These are phyloP conservation scores for Lutraria rhynchaena DNA, from an alignment of 1,140 invertebrate species.

Conservation along the genomic window DNA sequence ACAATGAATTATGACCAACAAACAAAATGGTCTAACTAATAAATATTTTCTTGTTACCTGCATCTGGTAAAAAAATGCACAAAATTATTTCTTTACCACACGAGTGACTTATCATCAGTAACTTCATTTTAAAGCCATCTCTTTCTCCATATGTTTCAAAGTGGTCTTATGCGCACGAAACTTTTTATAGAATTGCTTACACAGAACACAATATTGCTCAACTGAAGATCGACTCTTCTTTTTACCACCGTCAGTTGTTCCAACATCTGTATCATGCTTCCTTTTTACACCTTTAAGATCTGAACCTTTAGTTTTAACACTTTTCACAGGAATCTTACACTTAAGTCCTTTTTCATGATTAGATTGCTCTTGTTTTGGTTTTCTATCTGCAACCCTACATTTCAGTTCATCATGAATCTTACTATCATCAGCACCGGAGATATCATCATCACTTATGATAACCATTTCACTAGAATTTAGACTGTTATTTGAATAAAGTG, in stretches of 20 bases:
- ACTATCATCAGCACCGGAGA: no score
- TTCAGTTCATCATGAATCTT: neutral
- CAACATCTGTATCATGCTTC: neutral
- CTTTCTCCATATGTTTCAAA: neutral
- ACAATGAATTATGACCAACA: no score
- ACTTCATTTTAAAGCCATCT: no score
- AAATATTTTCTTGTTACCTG: no score
- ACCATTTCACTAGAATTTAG: neutral
- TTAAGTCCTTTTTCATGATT: neutral
- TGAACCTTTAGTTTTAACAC: no score
- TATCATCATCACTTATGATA: constrained; percentile 21
- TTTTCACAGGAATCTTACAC: no score
- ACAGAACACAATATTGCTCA: neutral
- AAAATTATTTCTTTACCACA: no score
- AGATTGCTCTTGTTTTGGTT: neutral
- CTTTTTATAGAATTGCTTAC: constrained; percentile 20
- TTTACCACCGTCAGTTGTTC: neutral
- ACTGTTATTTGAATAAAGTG: neutral
- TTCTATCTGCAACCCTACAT: neutral
- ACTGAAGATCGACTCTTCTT: neutral
- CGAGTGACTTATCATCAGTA: no score
- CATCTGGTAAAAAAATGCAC: no score
- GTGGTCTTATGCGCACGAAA: neutral
- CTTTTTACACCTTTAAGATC: no score
- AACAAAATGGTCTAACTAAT: no score